phyloP scores from a whole-genome alignment of 2,888 invertebrate genomes.

The Salticus scenicus region DNA sequence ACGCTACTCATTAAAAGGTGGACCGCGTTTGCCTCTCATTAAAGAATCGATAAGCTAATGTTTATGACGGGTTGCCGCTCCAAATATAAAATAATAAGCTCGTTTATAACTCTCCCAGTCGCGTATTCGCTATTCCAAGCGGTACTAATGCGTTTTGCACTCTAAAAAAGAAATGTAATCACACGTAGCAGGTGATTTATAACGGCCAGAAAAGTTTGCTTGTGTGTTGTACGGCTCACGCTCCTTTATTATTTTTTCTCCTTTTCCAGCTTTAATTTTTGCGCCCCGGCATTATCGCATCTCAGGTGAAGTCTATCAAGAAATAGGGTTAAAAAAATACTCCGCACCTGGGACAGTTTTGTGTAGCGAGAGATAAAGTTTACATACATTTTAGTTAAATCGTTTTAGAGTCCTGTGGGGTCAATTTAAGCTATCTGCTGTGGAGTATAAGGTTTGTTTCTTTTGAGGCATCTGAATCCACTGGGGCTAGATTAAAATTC shows the following conservation, averaged over 20 bases:
- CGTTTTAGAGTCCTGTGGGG: constrained; percentile 36
- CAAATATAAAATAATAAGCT: constrained; percentile 69
- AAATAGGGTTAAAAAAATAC: constrained; percentile 35
- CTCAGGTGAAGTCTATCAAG: constrained; percentile 56
- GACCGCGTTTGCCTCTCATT: constrained; percentile 56
- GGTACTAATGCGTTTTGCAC: constrained; percentile 63
- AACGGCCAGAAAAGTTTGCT: constrained; percentile 28
- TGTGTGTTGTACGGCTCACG: neutral
- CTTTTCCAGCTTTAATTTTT: constrained; percentile 27
- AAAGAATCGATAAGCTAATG: constrained; percentile 70
- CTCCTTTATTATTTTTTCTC: constrained; percentile 1
- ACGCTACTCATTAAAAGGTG: constrained; percentile 66
- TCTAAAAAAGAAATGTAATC: constrained; percentile 49
- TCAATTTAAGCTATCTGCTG: constrained; percentile 52
- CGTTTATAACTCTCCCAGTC: constrained; percentile 63
- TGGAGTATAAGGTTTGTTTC: neutral
- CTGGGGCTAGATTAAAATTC: constrained; percentile 1
- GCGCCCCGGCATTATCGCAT: constrained; percentile 46
- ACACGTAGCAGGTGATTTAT: constrained; percentile 61
- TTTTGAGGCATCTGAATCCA: neutral
- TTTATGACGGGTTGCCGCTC: constrained; percentile 66
- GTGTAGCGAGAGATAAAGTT: constrained; percentile 51
- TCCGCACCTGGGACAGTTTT: constrained; percentile 52
- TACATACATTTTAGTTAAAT: constrained; percentile 37
- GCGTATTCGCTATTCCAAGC: constrained; percentile 64